Evolutionary conservation across 2,113 vertebrate genomes (phyloP).

Genomic region (Cyanoderma ruficeps): DNA sequence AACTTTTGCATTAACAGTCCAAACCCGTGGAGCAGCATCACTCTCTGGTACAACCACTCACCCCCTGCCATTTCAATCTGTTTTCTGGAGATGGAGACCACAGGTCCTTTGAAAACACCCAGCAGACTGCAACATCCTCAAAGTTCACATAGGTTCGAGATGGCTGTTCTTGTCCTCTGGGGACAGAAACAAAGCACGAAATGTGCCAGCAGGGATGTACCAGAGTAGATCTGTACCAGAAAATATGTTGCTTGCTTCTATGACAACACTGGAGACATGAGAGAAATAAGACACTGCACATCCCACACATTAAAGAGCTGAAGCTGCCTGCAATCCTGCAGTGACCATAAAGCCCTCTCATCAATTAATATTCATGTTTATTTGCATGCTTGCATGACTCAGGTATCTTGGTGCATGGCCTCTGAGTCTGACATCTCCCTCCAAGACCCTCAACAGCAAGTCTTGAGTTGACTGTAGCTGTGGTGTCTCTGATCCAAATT

Average conservation of each 20-base stretch:
- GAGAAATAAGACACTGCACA: constrained; percentile 47
- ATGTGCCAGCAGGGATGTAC: constrained; percentile 41
- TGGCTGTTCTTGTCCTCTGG: neutral
- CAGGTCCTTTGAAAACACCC: neutral
- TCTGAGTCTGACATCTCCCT: neutral
- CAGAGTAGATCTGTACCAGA: neutral
- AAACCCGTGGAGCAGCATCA: neutral
- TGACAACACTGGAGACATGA: constrained; percentile 58
- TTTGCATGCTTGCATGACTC: neutral
- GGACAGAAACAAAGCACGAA: constrained; percentile 34
- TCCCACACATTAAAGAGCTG: constrained; percentile 31
- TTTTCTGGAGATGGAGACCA: neutral
- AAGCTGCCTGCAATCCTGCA: neutral
- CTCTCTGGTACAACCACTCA: neutral
- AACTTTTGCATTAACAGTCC: neutral
- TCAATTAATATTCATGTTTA: neutral
- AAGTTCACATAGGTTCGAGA: neutral
- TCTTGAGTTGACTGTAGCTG: neutral
- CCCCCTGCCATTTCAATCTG: neutral
- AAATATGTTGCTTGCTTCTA: constrained; percentile 65
- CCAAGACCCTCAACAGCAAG: neutral
- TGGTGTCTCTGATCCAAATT: neutral
- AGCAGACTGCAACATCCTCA: neutral
- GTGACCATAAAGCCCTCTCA: neutral
- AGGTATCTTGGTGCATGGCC: neutral